Evolutionary conservation across 92 coral and sea anemone genomes (phyloP).

Genomic region (Phenganax stokvisi): DNA sequence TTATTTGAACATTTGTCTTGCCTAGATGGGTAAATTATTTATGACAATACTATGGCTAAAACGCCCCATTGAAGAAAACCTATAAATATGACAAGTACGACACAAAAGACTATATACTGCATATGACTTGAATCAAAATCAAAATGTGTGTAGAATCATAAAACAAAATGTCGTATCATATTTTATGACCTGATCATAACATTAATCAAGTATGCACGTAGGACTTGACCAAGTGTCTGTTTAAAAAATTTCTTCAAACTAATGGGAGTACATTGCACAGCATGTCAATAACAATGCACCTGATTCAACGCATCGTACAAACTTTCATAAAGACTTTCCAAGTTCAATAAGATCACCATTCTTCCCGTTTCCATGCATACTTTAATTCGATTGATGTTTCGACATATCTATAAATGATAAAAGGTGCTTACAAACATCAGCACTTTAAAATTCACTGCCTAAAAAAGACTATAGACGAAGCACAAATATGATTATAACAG

Average conservation of each 20-base stretch:
- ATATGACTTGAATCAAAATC: neutral
- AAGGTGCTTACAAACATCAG: neutral
- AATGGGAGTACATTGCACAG: neutral
- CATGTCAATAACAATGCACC: slow-evolving; percentile 27
- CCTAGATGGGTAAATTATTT: too few species aligned
- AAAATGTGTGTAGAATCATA: too few species aligned
- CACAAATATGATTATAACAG: too few species aligned
- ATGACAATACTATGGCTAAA: neutral
- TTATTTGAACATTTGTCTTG: too few species aligned
- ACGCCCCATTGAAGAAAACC: neutral
- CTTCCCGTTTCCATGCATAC: slow-evolving; percentile 88
- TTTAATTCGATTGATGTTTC: slow-evolving; percentile 82
- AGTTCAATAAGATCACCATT: slow-evolving; percentile 67
- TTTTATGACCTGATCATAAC: too few species aligned
- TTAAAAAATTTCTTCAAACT: too few species aligned
- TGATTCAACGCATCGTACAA: slow-evolving; percentile 75
- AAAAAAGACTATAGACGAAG: too few species aligned
- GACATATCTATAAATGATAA: slow-evolving; percentile 56
- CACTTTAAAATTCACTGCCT: too few species aligned
- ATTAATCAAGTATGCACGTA: too few species aligned
- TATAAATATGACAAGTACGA: neutral
- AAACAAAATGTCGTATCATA: too few species aligned
- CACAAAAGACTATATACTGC: neutral
- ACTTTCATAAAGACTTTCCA: slow-evolving; percentile 65
- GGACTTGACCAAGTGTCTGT: too few species aligned